Evolutionary conservation across 2,797 vertebrate genomes (phyloP).

Genomic region (Bufotes viridis): DNA sequence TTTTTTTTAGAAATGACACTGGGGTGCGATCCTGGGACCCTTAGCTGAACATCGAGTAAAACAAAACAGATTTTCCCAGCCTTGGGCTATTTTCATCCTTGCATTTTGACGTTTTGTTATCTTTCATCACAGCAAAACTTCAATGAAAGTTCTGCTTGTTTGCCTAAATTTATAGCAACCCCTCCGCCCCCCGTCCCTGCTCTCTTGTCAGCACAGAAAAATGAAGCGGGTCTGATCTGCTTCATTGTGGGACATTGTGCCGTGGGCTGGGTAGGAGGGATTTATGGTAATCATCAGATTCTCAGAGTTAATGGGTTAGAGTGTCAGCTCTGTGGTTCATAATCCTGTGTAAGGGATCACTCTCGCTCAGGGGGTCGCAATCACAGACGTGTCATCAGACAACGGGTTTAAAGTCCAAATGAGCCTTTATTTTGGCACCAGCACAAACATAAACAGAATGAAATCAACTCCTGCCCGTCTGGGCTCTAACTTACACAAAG

Average conservation of each 20-base stretch:
- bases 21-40: neutral
- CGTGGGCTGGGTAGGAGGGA: neutral
- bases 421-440: too few relatives aligned
- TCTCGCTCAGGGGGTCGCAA: too few relatives aligned
- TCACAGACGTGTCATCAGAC: too few relatives aligned
- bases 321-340: conserved; percentile 42
- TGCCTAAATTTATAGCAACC: conserved; percentile 38
- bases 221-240: conserved; percentile 2
- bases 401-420: too few relatives aligned
- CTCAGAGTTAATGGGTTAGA: conserved; percentile 6
- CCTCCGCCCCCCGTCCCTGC: neutral
- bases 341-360: too few relatives aligned
- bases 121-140: conserved; percentile 33
- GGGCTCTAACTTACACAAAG: too few relatives aligned
- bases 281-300: conserved; percentile 30
- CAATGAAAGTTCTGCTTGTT: conserved; percentile 1
- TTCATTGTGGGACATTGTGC: neutral
- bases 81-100: conserved; percentile 16
- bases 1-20: conserved; percentile 8
- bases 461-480: too few relatives aligned
- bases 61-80: conserved; percentile 26
- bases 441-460: too few relatives aligned
- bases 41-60: neutral
- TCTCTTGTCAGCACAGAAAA: conserved; percentile 24
- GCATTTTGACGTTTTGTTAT: conserved; percentile 37